A percentile compares a stretch with the other conserved stretches of the same genome.
phyloP scores from a whole-genome alignment of 1,140 invertebrate genomes.

The Neodiprion virginianus region DNA sequence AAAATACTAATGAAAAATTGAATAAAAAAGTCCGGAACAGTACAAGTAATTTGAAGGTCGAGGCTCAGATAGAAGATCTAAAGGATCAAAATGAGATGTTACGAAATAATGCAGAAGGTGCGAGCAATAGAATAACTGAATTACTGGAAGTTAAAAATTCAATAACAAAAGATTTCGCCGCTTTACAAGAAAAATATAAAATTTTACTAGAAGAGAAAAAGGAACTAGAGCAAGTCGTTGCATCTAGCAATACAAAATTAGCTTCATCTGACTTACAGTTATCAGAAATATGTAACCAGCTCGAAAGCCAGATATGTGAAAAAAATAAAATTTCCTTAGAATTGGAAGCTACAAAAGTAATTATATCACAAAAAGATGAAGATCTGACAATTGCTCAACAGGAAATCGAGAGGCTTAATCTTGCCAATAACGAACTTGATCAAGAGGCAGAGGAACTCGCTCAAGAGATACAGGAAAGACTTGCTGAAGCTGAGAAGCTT shows the following conservation, averaged over 20 bases:
- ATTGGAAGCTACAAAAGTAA: conserved; percentile 38
- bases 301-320: conserved; percentile 17
- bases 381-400: conserved; percentile 28
- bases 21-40: conserved; percentile 46
- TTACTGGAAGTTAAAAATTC: conserved; percentile 44
- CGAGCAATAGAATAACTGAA: conserved; percentile 48
- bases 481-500: conserved; percentile 26
- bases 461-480: conserved; percentile 26
- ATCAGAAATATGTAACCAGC: background rate
- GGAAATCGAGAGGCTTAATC: conserved; percentile 29
- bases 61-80: conserved; percentile 40
- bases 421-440: conserved; percentile 41
- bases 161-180: conserved; percentile 37
- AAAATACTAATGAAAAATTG: conserved; percentile 34
- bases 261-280: conserved; percentile 29
- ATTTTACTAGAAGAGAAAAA: conserved; percentile 36
- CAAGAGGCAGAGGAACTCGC: conserved; percentile 43
- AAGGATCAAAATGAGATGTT: conserved; percentile 45
- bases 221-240: conserved; percentile 29
- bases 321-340: conserved; percentile 42
- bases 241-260: conserved; percentile 28
- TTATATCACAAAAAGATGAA: conserved; percentile 24
- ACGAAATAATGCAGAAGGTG: conserved; percentile 50
- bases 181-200: conserved; percentile 32
- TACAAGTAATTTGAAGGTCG: conserved; percentile 35